A percentile compares a stretch with the other conserved stretches of the same genome.
Evolutionary conservation across 2,113 vertebrate genomes (phyloP).

Genomic region (Bungarus multicinctus): DNA sequence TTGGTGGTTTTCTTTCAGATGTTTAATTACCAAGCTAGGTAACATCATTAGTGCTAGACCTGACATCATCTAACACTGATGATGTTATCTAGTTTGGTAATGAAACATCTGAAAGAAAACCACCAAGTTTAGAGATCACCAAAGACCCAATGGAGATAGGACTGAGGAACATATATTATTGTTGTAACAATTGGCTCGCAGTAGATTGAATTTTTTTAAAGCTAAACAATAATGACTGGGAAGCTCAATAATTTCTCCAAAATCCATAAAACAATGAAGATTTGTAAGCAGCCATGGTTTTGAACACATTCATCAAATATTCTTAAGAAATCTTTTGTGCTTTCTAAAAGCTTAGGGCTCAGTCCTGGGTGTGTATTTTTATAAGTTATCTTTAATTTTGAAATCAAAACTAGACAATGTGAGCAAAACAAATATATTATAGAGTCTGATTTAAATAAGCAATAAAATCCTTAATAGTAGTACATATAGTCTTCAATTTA

Average conservation of each 20-base stretch:
- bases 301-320: background rate
- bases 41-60: background rate
- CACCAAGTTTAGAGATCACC: background rate
- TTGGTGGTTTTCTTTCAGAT: background rate
- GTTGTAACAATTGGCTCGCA: background rate
- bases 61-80: background rate
- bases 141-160: background rate
- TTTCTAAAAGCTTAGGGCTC: background rate
- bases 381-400: background rate
- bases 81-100: background rate
- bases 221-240: background rate
- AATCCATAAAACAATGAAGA: background rate
- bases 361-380: background rate
- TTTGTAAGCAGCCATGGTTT: background rate
- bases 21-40: background rate
- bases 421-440: background rate
- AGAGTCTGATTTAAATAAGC: background rate
- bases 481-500: background rate
- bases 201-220: background rate
- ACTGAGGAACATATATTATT: background rate
- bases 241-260: background rate
- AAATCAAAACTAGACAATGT: background rate
- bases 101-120: background rate
- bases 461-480: background rate
- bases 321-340: conserved; percentile 4